These are phyloP conservation scores for Manduca sexta DNA, from an alignment of 1,140 invertebrate species.

Conservation along the genomic window DNA sequence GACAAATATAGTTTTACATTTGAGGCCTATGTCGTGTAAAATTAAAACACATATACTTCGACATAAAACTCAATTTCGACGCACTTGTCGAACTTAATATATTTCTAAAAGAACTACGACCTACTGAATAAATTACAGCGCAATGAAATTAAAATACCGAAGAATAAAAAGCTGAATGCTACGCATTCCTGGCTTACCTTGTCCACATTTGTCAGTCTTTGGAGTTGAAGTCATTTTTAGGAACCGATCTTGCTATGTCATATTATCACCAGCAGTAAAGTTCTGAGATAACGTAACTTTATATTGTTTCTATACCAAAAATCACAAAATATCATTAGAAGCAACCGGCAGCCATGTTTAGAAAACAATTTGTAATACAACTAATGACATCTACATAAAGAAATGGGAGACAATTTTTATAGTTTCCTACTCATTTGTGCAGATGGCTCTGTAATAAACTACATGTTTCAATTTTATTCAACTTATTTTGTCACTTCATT, in stretches of 20 bases:
- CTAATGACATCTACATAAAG: conserved; percentile 15
- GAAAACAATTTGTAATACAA: conserved; percentile 43
- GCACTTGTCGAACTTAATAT: no score
- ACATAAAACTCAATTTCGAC: no score
- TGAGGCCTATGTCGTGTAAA: no score
- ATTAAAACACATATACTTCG: no score
- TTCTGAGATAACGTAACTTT: conserved; percentile 9
- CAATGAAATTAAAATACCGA: conserved; percentile 17
- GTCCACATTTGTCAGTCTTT: conserved; percentile 64
- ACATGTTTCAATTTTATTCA: no score
- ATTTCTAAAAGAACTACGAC: no score
- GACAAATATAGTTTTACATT: no score
- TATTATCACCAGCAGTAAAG: conserved; percentile 43
- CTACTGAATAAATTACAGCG: background rate
- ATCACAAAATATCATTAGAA: conserved; percentile 50
- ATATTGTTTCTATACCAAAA: conserved; percentile 15
- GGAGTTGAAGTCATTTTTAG: conserved; percentile 66
- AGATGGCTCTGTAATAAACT: no score
- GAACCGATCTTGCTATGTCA: conserved; percentile 43
- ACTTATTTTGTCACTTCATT: no score
- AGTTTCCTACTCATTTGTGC: no score
- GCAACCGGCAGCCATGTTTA: conserved; percentile 67
- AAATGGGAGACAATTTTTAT: background rate
- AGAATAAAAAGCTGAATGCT: conserved; percentile 16
- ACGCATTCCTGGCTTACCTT: conserved; percentile 49